Conservation (phyloP, 2,113 vertebrate species). For the Thamnophis sirtalis region DNA sequence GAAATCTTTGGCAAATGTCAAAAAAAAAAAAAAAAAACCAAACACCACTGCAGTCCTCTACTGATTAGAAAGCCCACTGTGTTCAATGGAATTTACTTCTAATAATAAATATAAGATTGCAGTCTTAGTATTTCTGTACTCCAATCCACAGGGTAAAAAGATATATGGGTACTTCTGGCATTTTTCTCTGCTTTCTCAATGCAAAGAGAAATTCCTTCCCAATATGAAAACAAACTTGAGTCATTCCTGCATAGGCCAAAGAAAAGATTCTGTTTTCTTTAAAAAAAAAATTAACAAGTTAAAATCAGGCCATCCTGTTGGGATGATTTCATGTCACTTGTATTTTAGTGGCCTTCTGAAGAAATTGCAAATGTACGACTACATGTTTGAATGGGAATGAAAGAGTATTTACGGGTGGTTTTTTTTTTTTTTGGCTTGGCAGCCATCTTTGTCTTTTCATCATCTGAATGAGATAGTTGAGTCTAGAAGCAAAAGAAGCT, state of each 20-base stretch:
- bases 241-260: background rate
- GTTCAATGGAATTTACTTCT: background rate
- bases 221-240: background rate
- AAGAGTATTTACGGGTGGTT: too few species aligned
- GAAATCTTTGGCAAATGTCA: constrained; percentile 4
- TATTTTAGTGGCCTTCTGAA: background rate
- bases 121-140: background rate
- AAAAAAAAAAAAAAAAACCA: background rate
- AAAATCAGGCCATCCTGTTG: background rate
- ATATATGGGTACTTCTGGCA: background rate
- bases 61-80: background rate
- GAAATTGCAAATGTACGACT: background rate
- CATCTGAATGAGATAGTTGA: background rate
- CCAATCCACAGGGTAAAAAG: background rate
- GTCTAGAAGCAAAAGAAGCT: background rate
- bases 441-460: background rate
- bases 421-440: background rate
- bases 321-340: background rate
- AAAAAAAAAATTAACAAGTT: background rate
- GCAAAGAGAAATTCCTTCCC: background rate
- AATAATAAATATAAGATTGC: background rate
- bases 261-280: background rate
- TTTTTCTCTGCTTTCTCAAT: background rate
- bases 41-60: background rate
- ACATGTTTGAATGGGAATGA: background rate